Evolutionary conservation across 2,113 vertebrate species (phyloP).

Genomic region (Mormyrus iriodes): DNA sequence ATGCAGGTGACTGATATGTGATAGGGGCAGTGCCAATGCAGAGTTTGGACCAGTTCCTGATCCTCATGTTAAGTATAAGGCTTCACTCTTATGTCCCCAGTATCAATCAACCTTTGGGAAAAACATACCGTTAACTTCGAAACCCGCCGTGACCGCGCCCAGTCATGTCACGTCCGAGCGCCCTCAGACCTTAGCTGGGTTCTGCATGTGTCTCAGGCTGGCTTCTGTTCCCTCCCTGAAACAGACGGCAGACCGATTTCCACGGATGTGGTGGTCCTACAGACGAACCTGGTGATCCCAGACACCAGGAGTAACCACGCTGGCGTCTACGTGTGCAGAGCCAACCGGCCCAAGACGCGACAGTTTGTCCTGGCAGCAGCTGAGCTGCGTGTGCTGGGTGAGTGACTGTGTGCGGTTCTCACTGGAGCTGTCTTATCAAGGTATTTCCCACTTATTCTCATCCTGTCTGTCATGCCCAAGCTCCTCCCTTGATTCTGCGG

Average conservation of each 20-base stretch:
- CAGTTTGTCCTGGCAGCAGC: constrained; percentile 80
- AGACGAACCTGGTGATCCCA: constrained; percentile 85
- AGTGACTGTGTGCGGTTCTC: constrained; percentile 36
- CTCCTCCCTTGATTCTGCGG: constrained; percentile 81
- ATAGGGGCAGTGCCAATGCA: neutral
- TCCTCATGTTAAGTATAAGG: neutral
- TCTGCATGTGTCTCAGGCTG: neutral
- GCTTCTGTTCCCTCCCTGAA: constrained; percentile 9
- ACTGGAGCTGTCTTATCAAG: neutral
- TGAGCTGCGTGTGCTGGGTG: constrained; percentile 84
- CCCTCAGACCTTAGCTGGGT: neutral
- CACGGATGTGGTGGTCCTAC: constrained; percentile 82
- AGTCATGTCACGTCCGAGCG: neutral
- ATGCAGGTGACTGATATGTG: neutral
- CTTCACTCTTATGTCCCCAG: neutral
- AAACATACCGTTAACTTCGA: neutral
- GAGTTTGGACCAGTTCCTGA: neutral
- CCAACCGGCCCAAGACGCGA: constrained; percentile 87
- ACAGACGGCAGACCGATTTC: constrained; percentile 87
- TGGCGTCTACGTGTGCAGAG: constrained; percentile 85
- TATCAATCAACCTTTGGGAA: neutral
- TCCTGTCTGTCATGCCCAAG: constrained; percentile 47
- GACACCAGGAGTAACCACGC: constrained; percentile 78
- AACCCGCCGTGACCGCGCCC: too few species aligned
- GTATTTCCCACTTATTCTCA: neutral